Conservation (phyloP, 2,113 vertebrate genomes). For the Alectura lathami region DNA sequence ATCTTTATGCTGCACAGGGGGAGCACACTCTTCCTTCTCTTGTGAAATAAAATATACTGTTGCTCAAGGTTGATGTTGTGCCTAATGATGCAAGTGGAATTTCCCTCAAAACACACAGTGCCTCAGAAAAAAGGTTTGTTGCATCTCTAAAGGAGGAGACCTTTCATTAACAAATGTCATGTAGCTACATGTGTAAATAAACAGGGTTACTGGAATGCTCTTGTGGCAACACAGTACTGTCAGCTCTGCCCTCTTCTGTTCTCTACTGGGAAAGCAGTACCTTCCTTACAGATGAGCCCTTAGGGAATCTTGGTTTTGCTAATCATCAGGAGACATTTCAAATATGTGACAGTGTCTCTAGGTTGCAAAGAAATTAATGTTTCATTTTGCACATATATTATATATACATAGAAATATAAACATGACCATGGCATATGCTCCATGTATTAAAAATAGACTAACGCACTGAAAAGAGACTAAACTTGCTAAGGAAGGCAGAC, state of each 20-base stretch:
- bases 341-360: background rate
- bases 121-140: background rate
- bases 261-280: background rate
- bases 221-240: background rate
- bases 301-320: too few relatives aligned
- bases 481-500: background rate
- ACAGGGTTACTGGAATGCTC: background rate
- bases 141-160: background rate
- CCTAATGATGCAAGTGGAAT: background rate
- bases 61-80: background rate
- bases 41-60: background rate
- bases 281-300: background rate
- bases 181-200: background rate
- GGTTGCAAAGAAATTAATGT: background rate
- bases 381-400: background rate
- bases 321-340: background rate
- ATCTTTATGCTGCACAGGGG: background rate
- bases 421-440: background rate
- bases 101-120: background rate
- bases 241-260: constrained; percentile 16
- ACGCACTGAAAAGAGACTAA: background rate
- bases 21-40: background rate
- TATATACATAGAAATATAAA: background rate
- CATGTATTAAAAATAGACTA: background rate
- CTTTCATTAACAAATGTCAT: background rate